Evolutionary conservation across 1,140 invertebrate species (phyloP).

Genomic region (Lethrus apterus): DNA sequence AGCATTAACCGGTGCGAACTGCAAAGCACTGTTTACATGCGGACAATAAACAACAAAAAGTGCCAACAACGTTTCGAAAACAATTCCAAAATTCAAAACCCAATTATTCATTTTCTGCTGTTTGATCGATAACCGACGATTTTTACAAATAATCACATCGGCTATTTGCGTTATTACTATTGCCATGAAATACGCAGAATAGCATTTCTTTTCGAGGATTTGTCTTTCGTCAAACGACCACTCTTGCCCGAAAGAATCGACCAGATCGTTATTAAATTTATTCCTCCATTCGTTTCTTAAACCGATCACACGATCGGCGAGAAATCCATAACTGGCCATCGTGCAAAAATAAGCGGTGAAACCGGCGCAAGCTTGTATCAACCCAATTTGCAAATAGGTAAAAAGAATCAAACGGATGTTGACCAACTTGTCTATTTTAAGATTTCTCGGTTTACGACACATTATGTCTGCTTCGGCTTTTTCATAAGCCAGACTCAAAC

Average conservation of each 20-base stretch:
- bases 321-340: constrained; percentile 74
- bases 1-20: constrained; percentile 47
- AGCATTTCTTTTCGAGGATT: constrained; percentile 65
- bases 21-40: constrained; percentile 54
- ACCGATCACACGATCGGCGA: constrained; percentile 53
- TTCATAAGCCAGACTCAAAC: constrained; percentile 97
- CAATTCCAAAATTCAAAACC: constrained; percentile 60
- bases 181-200: constrained; percentile 73
- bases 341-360: constrained; percentile 80
- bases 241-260: constrained; percentile 78
- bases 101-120: constrained; percentile 73
- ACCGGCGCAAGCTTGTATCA: constrained; percentile 78
- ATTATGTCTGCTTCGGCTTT: constrained; percentile 96
- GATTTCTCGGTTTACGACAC: constrained; percentile 92
- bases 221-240: constrained; percentile 64
- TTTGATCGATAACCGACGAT: constrained; percentile 64
- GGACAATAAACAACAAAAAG: constrained; percentile 62
- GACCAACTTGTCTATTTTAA: constrained; percentile 87
- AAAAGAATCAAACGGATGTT: constrained; percentile 77
- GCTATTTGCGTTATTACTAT: constrained; percentile 75
- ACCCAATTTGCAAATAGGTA: constrained; percentile 76
- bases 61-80: constrained; percentile 60
- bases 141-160: constrained; percentile 77
- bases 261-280: constrained; percentile 61
- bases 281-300: constrained; percentile 66